These are phyloP conservation scores for Campoplex nolae DNA, from an alignment of 2,888 invertebrate genomes.

Conservation along the genomic window DNA sequence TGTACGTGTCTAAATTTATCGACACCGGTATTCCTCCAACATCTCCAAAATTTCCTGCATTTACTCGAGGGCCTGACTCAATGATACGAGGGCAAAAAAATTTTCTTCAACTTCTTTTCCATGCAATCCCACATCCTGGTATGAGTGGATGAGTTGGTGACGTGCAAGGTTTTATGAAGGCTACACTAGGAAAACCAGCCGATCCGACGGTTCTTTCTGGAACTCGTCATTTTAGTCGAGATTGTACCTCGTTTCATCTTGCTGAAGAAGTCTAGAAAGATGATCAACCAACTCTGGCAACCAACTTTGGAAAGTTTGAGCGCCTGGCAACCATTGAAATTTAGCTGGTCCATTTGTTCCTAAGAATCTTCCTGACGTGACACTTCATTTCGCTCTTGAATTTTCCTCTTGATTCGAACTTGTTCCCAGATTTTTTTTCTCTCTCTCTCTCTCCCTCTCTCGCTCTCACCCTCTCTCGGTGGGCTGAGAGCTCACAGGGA, in stretches of 20 bases:
- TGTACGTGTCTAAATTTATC: slow-evolving; percentile 12
- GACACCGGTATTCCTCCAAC: slow-evolving; percentile 3
- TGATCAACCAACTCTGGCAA: slow-evolving; percentile 33
- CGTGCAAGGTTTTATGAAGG: slow-evolving; percentile 4
- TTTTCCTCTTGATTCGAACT: slow-evolving; percentile 4
- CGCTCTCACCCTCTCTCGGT: no score
- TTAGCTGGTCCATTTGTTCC: slow-evolving; percentile 56
- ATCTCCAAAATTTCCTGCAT: slow-evolving; percentile 7
- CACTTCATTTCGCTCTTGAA: slow-evolving; percentile 60
- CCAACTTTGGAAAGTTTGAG: slow-evolving; percentile 54
- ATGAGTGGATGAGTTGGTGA: slow-evolving; percentile 30
- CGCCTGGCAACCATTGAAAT: slow-evolving; percentile 48
- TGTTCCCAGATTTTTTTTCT: slow-evolving; percentile 10
- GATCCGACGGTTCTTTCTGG: slow-evolving; percentile 30
- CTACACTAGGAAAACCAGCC: slow-evolving; percentile 36
- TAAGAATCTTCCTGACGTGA: slow-evolving; percentile 45
- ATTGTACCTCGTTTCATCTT: slow-evolving; percentile 64
- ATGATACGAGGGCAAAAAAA: slow-evolving; percentile 36
- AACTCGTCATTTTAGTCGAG: slow-evolving; percentile 47
- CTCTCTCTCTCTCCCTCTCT: no score
- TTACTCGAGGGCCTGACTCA: slow-evolving; percentile 1
- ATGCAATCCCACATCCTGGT: background rate
- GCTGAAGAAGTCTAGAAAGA: slow-evolving; percentile 43
- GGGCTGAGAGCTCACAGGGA: slow-evolving; percentile 17
- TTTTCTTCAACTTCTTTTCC: slow-evolving; percentile 36